Percentiles rank a stretch among this genome's conserved stretches.
These are phyloP conservation scores for Leptoteleia sp. DNA, from an alignment of 1,140 invertebrate genomes.

Conservation along the genomic window DNA sequence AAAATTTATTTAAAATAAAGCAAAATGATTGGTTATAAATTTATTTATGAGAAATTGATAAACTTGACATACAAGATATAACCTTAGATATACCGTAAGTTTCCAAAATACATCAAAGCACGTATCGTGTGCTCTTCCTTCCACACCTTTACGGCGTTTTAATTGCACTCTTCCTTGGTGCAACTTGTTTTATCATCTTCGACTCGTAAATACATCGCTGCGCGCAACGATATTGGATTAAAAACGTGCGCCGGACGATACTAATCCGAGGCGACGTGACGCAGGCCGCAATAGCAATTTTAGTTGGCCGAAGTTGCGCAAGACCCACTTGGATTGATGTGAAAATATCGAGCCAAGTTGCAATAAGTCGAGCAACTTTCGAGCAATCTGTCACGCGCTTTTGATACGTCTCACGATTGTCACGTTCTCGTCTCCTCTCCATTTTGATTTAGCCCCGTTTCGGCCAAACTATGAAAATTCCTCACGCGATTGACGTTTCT, in stretches of 20 bases:
- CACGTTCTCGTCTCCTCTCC: not conserved
- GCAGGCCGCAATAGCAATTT: conserved; percentile 52
- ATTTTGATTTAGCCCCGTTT: conserved; percentile 22
- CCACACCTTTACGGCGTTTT: too few relatives aligned
- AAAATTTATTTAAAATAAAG: too few relatives aligned
- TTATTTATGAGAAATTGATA: too few relatives aligned
- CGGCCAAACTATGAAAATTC: conserved; percentile 40
- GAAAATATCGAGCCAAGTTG: conserved; percentile 56
- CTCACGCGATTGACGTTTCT: conserved; percentile 36
- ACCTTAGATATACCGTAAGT: too few relatives aligned
- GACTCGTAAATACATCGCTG: conserved; percentile 33
- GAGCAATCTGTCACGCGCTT: conserved; percentile 52
- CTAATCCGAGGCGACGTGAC: conserved; percentile 50
- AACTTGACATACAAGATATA: too few relatives aligned
- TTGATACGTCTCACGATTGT: conserved; percentile 16
- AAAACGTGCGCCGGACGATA: conserved; percentile 55
- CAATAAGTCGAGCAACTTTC: conserved; percentile 38
- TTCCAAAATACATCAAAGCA: too few relatives aligned
- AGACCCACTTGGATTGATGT: conserved; percentile 37
- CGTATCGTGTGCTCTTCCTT: too few relatives aligned
- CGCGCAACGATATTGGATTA: conserved; percentile 51
- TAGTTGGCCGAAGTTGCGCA: conserved; percentile 39
- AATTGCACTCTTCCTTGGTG: conserved; percentile 14
- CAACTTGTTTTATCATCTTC: conserved; percentile 23
- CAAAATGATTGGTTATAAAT: too few relatives aligned